Conservation (phyloP, 2,888 invertebrate genomes). For the Vannuccia rotundouncinata region DNA sequence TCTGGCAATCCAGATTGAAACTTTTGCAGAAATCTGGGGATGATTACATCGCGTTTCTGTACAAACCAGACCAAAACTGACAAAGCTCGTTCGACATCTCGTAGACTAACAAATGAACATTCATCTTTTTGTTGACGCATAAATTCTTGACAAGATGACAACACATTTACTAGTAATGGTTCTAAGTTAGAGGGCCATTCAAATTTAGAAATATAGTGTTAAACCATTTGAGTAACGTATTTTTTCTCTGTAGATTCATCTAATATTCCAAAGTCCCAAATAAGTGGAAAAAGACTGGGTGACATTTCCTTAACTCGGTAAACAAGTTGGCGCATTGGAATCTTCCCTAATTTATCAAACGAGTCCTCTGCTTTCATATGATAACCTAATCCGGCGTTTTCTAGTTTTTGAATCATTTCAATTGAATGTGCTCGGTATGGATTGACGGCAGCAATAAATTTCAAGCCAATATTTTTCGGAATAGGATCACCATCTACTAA, state of each 20-base stretch:
- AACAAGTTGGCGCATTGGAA: conserved; percentile 51
- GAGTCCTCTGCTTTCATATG: conserved; percentile 49
- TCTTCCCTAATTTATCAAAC: conserved; percentile 44
- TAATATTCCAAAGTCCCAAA: conserved; percentile 54
- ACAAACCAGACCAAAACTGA: conserved; percentile 15
- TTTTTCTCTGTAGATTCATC: conserved; percentile 46
- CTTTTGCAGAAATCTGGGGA: neutral
- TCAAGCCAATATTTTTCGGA: conserved; percentile 44
- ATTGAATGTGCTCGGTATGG: conserved; percentile 52
- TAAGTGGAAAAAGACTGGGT: conserved; percentile 50
- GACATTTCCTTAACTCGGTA: conserved; percentile 52
- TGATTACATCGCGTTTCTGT: neutral
- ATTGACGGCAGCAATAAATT: conserved; percentile 52
- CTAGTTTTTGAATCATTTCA: conserved; percentile 48
- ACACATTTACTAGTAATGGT: neutral
- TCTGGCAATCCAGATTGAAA: neutral
- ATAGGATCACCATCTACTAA: conserved; percentile 46
- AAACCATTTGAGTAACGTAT: conserved; percentile 51
- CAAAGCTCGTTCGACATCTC: conserved; percentile 19
- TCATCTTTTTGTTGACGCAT: conserved; percentile 16
- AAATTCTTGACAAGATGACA: neutral
- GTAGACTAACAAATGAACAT: conserved; percentile 7
- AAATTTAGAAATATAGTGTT: neutral
- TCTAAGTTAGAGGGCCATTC: neutral
- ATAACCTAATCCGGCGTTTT: conserved; percentile 52